Evolutionary conservation across 1,140 invertebrate genomes (phyloP).

Genomic region (Scaptomyza graminum): DNA sequence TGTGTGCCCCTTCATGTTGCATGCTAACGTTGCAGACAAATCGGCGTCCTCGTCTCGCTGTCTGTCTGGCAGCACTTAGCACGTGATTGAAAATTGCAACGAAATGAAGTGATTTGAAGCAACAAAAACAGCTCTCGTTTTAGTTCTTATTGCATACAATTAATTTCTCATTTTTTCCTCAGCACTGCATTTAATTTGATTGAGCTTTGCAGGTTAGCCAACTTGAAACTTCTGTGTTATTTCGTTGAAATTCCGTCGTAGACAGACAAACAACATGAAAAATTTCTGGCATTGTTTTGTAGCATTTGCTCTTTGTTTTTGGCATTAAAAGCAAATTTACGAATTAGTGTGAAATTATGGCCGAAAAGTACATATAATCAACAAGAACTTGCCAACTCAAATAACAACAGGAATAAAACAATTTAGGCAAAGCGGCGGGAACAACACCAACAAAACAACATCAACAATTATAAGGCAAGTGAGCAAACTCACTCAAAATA

Average conservation of each 20-base stretch:
- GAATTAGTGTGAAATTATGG: slow-evolving; percentile 77
- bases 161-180: slow-evolving; percentile 45
- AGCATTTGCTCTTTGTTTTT: slow-evolving; percentile 56
- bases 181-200: slow-evolving; percentile 39
- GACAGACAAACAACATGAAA: slow-evolving; percentile 37
- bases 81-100: slow-evolving; percentile 77
- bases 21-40: slow-evolving; percentile 75
- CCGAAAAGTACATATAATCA: slow-evolving; percentile 40
- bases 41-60: slow-evolving; percentile 40
- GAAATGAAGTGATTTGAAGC: slow-evolving; percentile 74
- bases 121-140: slow-evolving; percentile 8
- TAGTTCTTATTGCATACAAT: slow-evolving; percentile 55
- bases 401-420: not conserved
- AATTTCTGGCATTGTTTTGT: slow-evolving; percentile 16
- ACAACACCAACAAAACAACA: not conserved
- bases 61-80: slow-evolving; percentile 70
- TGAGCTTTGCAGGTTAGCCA: slow-evolving; percentile 15
- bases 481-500: slow-evolving; percentile 39
- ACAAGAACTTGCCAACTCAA: not conserved
- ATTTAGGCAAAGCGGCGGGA: slow-evolving; percentile 15
- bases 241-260: not conserved
- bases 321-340: slow-evolving; percentile 76
- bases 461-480: not conserved
- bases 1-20: slow-evolving; percentile 48
- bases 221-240: not conserved